Evolutionary conservation across 2,797 vertebrate species (phyloP).

Genomic region (Chloroceryle inda): DNA sequence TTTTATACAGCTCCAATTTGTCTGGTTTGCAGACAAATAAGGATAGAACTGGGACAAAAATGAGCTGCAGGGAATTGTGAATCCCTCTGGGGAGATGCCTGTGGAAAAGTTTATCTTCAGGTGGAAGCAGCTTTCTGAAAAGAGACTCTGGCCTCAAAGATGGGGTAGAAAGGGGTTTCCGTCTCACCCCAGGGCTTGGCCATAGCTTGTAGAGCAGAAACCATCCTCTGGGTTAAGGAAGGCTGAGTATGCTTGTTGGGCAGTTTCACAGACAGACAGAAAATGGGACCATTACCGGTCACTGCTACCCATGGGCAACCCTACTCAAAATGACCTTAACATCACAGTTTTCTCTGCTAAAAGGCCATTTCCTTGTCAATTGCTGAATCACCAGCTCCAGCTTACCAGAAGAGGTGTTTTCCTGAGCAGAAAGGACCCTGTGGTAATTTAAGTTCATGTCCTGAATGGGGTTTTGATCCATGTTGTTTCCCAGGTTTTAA

Average conservation of each 20-base stretch:
- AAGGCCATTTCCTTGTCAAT: neutral
- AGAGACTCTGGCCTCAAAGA: neutral
- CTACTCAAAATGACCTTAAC: neutral
- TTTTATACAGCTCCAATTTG: neutral
- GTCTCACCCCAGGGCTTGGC: neutral
- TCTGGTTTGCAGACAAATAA: neutral
- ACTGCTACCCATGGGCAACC: neutral
- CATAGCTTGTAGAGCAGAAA: neutral
- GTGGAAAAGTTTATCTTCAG: neutral
- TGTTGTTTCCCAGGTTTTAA: neutral
- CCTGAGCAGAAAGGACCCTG: neutral
- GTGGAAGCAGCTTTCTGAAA: neutral
- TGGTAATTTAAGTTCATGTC: constrained; percentile 19
- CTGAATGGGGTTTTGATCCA: constrained; percentile 40
- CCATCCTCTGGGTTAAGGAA: neutral
- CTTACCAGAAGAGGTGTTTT: constrained; percentile 50
- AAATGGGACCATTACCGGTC: neutral
- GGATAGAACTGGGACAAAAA: neutral
- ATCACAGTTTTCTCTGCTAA: neutral
- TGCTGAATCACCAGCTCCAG: constrained; percentile 40
- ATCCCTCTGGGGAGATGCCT: neutral
- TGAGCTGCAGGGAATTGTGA: neutral
- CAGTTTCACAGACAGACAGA: neutral
- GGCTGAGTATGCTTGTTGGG: neutral
- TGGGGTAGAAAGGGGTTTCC: rapidly evolving